Conservation (phyloP, 2,113 vertebrate genomes). For the Halichoeres trimaculatus region DNA sequence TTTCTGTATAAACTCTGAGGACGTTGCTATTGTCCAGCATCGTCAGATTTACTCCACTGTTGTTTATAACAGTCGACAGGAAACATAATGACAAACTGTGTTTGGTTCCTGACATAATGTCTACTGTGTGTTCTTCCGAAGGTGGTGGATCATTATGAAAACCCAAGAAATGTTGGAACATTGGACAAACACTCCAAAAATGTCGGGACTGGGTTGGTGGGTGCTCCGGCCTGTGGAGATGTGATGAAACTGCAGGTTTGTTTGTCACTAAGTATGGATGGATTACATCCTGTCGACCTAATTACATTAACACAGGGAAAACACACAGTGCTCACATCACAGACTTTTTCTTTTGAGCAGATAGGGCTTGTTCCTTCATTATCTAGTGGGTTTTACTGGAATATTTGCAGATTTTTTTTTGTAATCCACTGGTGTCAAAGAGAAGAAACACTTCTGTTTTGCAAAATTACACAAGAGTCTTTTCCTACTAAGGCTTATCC, state of each 20-base stretch:
- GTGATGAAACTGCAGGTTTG: conserved; percentile 97
- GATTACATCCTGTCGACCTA: not conserved
- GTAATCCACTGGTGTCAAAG: too few relatives aligned
- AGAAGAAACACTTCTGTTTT: not conserved
- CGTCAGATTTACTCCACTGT: not conserved
- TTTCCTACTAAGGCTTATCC: not conserved
- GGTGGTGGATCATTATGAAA: conserved; percentile 99
- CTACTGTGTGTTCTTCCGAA: conserved; percentile 56
- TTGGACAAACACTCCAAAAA: conserved; percentile 92
- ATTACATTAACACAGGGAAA: not conserved
- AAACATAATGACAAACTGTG: not conserved
- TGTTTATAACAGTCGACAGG: not conserved
- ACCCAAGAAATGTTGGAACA: conserved; percentile 94
- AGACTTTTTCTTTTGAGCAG: not conserved
- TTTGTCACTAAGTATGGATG: not conserved
- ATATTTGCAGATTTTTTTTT: too few relatives aligned
- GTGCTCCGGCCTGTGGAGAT: conserved; percentile 95
- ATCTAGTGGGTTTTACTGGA: not conserved
- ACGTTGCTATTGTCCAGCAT: not conserved
- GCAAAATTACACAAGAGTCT: not conserved
- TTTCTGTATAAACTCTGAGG: not conserved
- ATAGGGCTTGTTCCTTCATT: not conserved
- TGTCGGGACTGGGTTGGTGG: conserved; percentile 96
- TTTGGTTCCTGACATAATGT: not conserved
- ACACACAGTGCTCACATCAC: not conserved